phyloP scores from a whole-genome alignment of 2,113 vertebrate species.

The Helogale parvula region DNA sequence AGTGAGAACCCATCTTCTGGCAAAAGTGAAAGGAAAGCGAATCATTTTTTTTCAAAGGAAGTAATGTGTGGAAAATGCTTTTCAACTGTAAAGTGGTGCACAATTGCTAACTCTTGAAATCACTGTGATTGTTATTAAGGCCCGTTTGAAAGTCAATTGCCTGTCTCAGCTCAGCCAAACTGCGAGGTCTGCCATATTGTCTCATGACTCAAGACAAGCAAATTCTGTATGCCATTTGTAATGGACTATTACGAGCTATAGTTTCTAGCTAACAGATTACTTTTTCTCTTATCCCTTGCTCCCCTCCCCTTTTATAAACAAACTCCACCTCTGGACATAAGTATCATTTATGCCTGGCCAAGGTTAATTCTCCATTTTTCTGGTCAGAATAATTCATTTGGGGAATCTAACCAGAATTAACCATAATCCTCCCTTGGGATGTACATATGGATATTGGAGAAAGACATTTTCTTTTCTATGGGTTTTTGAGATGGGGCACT shows the following conservation, averaged over 20 bases:
- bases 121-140: background rate
- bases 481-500: background rate
- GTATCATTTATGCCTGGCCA: background rate
- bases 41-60: slow-evolving; percentile 14
- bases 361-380: slow-evolving; percentile 16
- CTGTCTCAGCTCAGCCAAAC: background rate
- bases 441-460: background rate
- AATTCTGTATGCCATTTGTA: background rate
- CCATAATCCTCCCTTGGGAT: background rate
- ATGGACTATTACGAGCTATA: background rate
- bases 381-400: background rate
- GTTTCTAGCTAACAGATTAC: background rate
- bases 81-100: background rate
- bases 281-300: background rate
- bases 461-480: background rate
- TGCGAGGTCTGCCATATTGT: background rate
- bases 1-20: background rate
- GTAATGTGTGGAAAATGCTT: background rate
- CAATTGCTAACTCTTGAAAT: background rate
- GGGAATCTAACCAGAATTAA: background rate
- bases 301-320: background rate
- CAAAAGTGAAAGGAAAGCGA: background rate
- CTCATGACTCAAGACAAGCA: background rate
- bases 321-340: accelerated
- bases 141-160: background rate